Percentiles rank a stretch among this genome's conserved stretches.
phyloP scores from a whole-genome alignment of 2,888 invertebrate genomes.

The Girardia tigrina region DNA sequence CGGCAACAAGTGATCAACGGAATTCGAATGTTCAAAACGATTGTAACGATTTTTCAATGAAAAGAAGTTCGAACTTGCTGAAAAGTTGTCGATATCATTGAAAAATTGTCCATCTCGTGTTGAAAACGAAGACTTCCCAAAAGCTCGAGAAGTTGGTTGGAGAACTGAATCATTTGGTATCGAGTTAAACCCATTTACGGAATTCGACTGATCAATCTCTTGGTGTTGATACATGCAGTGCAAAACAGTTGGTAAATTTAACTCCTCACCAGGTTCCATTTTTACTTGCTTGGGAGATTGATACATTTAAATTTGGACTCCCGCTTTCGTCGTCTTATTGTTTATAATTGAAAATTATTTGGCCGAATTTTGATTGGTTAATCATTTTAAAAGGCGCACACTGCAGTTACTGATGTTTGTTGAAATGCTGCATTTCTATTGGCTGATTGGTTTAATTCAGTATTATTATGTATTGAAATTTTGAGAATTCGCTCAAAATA shows the following conservation, averaged over 20 bases:
- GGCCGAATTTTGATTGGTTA: neutral
- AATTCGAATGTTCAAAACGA: neutral
- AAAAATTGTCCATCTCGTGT: constrained; percentile 10
- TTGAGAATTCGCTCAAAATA: constrained; percentile 1
- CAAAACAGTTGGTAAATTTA: constrained; percentile 15
- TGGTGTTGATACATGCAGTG: constrained; percentile 19
- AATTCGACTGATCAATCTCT: constrained; percentile 7
- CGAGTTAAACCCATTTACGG: constrained; percentile 16
- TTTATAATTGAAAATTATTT: neutral
- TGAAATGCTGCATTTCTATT: neutral
- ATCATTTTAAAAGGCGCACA: neutral
- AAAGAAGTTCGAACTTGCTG: neutral
- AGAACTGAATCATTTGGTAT: neutral
- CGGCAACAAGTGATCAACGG: neutral
- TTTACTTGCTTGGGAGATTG: constrained; percentile 6
- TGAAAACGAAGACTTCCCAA: neutral
- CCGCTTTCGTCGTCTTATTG: constrained; percentile 20
- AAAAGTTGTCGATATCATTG: constrained; percentile 20
- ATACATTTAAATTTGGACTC: constrained; percentile 20
- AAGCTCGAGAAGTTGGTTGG: neutral
- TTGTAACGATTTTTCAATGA: neutral
- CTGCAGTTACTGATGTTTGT: neutral
- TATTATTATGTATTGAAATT: neutral
- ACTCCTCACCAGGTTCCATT: constrained; percentile 16
- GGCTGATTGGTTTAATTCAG: neutral